Percentiles rank a stretch among this genome's conserved stretches.
Evolutionary conservation across 1,140 invertebrate species (phyloP).

Genomic region (Scaptomyza montana): DNA sequence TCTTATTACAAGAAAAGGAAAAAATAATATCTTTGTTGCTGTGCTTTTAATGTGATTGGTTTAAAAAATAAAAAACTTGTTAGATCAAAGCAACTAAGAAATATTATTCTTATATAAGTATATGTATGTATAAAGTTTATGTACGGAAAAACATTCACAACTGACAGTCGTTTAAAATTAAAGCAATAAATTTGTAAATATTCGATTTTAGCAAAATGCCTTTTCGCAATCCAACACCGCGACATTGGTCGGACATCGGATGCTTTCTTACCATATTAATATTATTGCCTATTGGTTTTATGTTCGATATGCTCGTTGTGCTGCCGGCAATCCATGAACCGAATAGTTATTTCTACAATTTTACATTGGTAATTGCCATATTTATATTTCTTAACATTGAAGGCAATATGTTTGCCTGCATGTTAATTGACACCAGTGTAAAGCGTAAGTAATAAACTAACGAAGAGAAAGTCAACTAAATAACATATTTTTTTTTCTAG

Average conservation of each 20-base stretch:
- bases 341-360: conserved; percentile 60
- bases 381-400: conserved; percentile 86
- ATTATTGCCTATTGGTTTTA: conserved; percentile 56
- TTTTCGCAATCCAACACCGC: conserved; percentile 46
- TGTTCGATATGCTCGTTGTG: conserved; percentile 87
- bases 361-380: conserved; percentile 86
- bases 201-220: conserved; percentile 14
- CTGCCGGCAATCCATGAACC: conserved; percentile 86
- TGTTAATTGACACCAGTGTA: conserved; percentile 68
- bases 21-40: neutral
- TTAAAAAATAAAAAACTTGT: neutral
- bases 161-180: no score
- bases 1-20: no score
- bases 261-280: conserved; percentile 49
- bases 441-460: conserved; percentile 36
- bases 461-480: neutral
- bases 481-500: no score
- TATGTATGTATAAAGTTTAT: no score
- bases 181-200: no score
- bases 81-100: no score
- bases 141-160: no score
- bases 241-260: conserved; percentile 39
- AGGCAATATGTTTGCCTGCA: conserved; percentile 77
- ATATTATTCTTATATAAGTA: no score
- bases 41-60: conserved; percentile 4